phyloP scores from a whole-genome alignment of 2,113 vertebrate species.

The Melanostigma gelatinosum region DNA sequence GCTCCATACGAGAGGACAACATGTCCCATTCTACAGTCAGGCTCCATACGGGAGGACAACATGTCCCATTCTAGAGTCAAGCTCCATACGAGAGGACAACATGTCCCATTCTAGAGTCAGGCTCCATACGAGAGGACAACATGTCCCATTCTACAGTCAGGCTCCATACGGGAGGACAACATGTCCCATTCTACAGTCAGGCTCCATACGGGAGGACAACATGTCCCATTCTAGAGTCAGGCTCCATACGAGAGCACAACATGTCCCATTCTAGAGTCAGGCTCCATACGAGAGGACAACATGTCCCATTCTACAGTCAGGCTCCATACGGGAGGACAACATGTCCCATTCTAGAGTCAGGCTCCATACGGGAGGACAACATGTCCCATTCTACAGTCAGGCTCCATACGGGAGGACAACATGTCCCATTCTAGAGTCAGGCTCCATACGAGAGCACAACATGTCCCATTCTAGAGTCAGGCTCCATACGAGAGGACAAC shows the following conservation, averaged over 20 bases:
- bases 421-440: slow-evolving; percentile 2
- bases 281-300: neutral
- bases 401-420: neutral
- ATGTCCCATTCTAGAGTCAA: slow-evolving; percentile 1
- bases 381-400: slow-evolving; percentile 1
- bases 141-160: neutral
- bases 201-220: neutral
- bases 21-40: slow-evolving; percentile 2
- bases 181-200: slow-evolving; percentile 1
- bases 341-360: slow-evolving; percentile 1
- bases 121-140: neutral
- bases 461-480: slow-evolving; percentile 1
- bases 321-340: neutral
- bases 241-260: neutral
- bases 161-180: neutral
- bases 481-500: neutral
- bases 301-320: slow-evolving; percentile 1
- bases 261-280: slow-evolving; percentile 2
- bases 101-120: slow-evolving; percentile 1
- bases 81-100: neutral
- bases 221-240: slow-evolving; percentile 1
- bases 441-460: neutral
- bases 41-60: neutral
- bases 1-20: neutral
- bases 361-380: neutral